phyloP scores from a whole-genome alignment of 2,797 vertebrate genomes.

The Leuciscus waleckii region DNA sequence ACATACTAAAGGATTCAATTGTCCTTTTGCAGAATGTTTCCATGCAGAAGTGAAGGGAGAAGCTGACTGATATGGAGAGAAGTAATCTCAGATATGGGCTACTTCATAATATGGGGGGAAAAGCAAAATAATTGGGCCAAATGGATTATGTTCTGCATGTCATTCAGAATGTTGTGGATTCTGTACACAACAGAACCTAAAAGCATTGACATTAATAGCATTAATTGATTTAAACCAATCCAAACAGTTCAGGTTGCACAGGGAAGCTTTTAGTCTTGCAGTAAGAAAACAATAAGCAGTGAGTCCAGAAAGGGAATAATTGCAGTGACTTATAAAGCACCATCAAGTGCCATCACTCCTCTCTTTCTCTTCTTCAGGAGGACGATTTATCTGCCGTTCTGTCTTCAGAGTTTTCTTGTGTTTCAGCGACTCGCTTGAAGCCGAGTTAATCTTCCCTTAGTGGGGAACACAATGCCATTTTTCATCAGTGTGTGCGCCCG shows the following conservation, averaged over 20 bases:
- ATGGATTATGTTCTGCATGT: too few species aligned
- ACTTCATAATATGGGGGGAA: not conserved
- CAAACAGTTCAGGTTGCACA: not conserved
- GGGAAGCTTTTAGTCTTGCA: not conserved
- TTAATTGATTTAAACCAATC: not conserved
- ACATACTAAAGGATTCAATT: not conserved
- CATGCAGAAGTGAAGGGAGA: not conserved
- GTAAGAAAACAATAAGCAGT: not conserved
- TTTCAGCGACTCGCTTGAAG: not conserved
- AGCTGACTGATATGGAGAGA: not conserved
- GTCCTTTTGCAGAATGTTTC: conserved; percentile 11
- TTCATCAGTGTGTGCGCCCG: not conserved
- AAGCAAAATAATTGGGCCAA: too few species aligned
- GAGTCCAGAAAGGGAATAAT: not conserved
- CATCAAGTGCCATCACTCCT: not conserved
- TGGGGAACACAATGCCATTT: not conserved
- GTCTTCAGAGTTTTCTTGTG: not conserved
- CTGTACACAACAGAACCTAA: too few species aligned
- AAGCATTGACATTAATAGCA: too few species aligned
- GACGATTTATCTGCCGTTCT: not conserved
- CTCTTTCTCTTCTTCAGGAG: not conserved
- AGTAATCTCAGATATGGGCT: not conserved
- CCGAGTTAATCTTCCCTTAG: not conserved
- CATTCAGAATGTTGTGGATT: too few species aligned
- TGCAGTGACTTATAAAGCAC: not conserved